These are phyloP conservation scores for Ceramica pisi DNA, from an alignment of 2,888 invertebrate species.

Conservation along the genomic window DNA sequence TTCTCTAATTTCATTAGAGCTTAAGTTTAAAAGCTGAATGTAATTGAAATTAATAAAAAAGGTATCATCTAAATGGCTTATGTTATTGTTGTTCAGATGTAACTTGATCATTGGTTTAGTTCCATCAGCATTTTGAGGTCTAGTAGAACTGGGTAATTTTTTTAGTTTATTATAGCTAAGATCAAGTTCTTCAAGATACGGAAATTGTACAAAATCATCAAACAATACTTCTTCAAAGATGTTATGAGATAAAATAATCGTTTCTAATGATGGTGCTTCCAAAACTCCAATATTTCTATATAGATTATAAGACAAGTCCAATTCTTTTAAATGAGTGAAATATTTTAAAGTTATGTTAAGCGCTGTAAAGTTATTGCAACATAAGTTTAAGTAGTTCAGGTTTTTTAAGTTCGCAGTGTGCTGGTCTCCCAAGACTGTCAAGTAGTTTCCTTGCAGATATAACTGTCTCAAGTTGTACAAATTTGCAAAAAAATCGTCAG, in stretches of 20 bases:
- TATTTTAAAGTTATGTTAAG: conserved; percentile 30
- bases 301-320: conserved; percentile 53
- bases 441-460: conserved; percentile 57
- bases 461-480: conserved; percentile 49
- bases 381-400: conserved; percentile 54
- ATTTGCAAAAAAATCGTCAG: conserved; percentile 40
- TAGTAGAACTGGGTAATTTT: conserved; percentile 12
- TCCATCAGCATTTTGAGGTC: neutral
- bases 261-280: conserved; percentile 23
- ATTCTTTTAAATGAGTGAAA: conserved; percentile 34
- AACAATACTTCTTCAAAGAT: conserved; percentile 14
- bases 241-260: conserved; percentile 50
- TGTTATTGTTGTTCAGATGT: neutral
- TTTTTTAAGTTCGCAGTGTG: conserved; percentile 29
- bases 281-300: neutral
- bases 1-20: neutral
- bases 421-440: conserved; percentile 29
- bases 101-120: conserved; percentile 9
- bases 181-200: conserved; percentile 28
- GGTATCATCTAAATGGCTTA: neutral
- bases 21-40: neutral
- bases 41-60: conserved; percentile 3
- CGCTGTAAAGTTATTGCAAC: conserved; percentile 35
- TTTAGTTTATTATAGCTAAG: conserved; percentile 42
- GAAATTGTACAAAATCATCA: conserved; percentile 25